phyloP scores from a whole-genome alignment of 64 coral and sea anemone genomes.

The Trachythela sp. region DNA sequence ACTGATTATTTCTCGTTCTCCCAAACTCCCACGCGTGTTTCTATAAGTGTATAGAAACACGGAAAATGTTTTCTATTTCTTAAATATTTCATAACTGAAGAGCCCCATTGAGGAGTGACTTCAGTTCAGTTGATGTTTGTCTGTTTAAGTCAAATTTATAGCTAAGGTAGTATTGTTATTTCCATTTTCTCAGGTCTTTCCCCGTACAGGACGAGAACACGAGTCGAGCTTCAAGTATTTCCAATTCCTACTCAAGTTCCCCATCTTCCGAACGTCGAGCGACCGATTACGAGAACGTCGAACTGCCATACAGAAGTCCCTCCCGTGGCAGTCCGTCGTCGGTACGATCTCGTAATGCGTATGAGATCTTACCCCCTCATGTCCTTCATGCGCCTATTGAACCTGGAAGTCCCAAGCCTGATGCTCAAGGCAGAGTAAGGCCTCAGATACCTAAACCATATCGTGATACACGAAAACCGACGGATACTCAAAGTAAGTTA shows the following conservation, averaged over 20 bases:
- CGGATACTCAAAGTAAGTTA: not conserved
- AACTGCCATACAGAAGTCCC: not conserved
- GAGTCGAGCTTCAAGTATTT: not conserved
- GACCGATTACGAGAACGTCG: conserved; percentile 12
- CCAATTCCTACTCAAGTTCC: not conserved
- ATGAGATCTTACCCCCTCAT: conserved; percentile 19
- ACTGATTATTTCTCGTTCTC: no score
- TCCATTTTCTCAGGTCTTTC: not conserved
- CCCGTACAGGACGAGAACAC: not conserved
- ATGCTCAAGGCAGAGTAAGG: not conserved
- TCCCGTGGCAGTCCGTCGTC: not conserved
- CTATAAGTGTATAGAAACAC: no score
- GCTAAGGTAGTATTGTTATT: no score
- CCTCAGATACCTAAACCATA: conserved; percentile 8
- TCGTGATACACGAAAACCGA: not conserved
- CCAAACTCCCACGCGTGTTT: no score
- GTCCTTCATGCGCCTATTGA: not conserved
- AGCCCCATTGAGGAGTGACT: no score
- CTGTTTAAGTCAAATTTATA: no score
- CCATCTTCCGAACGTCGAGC: conserved; percentile 8
- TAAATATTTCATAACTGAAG: no score
- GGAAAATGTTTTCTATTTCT: no score
- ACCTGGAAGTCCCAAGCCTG: not conserved
- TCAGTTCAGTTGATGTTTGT: no score
- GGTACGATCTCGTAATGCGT: not conserved